phyloP scores from a whole-genome alignment of 2,113 vertebrate species.

The Caranx melampygus region DNA sequence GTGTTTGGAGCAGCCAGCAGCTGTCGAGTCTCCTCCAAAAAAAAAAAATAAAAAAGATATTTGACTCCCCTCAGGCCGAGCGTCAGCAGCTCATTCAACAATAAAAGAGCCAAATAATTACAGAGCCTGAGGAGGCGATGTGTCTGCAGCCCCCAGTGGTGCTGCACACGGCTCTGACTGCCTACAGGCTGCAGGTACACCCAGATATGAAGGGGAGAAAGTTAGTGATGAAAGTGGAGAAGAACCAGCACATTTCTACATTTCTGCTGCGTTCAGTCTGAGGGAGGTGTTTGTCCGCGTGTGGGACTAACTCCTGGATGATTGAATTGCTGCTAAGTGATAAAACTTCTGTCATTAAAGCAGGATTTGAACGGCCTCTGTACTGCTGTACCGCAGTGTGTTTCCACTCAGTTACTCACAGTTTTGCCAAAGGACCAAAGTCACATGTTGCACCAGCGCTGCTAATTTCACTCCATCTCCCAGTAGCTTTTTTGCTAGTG shows the following conservation, averaged over 20 bases:
- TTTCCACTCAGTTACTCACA: neutral
- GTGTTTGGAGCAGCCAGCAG: conserved; percentile 59
- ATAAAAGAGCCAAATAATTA: conserved; percentile 81
- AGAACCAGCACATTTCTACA: neutral
- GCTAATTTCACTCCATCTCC: too few species aligned
- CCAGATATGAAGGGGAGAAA: conserved; percentile 53
- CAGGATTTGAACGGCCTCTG: too few species aligned
- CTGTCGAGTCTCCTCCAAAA: conserved; percentile 64
- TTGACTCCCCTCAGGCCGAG: conserved; percentile 65
- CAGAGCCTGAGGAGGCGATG: conserved; percentile 75
- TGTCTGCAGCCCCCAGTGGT: conserved; percentile 72
- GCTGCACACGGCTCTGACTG: conserved; percentile 47
- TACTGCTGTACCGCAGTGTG: too few species aligned
- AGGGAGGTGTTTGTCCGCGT: neutral
- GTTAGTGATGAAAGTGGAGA: conserved; percentile 28
- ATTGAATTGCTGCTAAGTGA: neutral
- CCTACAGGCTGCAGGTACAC: conserved; percentile 54
- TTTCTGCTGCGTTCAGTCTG: neutral
- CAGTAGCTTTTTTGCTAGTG: too few species aligned
- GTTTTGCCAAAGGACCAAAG: neutral
- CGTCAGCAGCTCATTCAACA: conserved; percentile 70
- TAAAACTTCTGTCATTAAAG: neutral
- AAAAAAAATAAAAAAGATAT: conserved; percentile 69
- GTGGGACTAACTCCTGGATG: neutral
- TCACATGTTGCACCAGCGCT: neutral